Base-by-base conservation (phyloP, 2,797 vertebrate species). In the Coranthus polyacanthus region DNA sequence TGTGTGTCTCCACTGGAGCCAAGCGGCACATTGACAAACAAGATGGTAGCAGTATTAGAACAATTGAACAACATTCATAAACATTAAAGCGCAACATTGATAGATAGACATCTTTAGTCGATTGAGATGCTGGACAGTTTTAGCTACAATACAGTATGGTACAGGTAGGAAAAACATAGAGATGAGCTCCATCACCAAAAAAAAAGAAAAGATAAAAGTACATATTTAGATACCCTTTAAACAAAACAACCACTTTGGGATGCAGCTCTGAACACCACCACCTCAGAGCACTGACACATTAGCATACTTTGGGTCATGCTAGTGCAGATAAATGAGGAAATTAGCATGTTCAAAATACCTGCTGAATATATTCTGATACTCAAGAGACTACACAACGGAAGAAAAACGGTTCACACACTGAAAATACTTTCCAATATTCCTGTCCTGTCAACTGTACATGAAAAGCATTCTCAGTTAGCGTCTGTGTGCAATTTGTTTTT, bases 11-110 rank as follows among this genome's bases (percentile, higher is more conserved):
- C 85, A 43, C 67, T 69, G 79, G 72, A 90, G 85, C 85, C 91
- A 92, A 92, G 92, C 82, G 67, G 80, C 90, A 94, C 93, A 89
- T 63, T 76, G 92, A 94, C 91, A 93, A 85, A 95, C 94, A 90
- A 81, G 93, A 94, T 94, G 93, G 84, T 41, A 66, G 68, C 83
- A 88, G 76, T 80, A 83, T 91, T 81, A 91, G 78, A 84, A 92
- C 89, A 91, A 20, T 88, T 54, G 73, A 75, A 92, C 83, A 86
- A 92, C 89, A 92, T 83, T 91, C 50, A 88, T 85, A 87, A 88
- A 93, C 91, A 91, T 90, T 62, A 85, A 66, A 79, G 77, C 71
- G 43, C 72, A 80, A 88, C 88, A 85, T 76, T 83, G 72, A 90
- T 72, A 86, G 67, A 68, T n/a, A 72, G 74, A 85, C 74, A 65